Conservation (phyloP, 2,113 vertebrate species). For the Platichthys flesus region DNA sequence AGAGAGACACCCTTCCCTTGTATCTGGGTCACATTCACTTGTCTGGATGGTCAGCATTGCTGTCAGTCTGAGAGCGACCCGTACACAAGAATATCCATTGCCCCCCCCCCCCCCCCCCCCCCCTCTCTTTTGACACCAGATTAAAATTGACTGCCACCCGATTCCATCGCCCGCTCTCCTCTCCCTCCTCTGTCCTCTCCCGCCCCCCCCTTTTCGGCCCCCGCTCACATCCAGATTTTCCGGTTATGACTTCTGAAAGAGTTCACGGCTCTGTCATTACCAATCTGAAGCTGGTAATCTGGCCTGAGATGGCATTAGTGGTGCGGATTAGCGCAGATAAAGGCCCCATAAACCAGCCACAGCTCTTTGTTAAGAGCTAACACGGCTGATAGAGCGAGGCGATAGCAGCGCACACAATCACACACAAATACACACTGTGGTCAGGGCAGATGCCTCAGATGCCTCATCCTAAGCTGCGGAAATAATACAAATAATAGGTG, state of each 20-base stretch:
- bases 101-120: constrained; percentile 39
- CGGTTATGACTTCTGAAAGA: constrained; percentile 80
- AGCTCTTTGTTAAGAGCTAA: constrained; percentile 82
- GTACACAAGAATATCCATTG: constrained; percentile 45
- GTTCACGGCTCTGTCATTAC: constrained; percentile 81
- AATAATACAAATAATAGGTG: constrained; percentile 76
- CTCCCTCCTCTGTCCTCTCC: constrained; percentile 35
- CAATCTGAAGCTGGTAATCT: constrained; percentile 84
- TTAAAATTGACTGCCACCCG: constrained; percentile 73
- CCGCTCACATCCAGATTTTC: constrained; percentile 69
- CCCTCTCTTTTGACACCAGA: constrained; percentile 56
- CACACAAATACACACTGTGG: constrained; percentile 26
- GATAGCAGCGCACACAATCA: constrained; percentile 50
- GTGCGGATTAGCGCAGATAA: constrained; percentile 82
- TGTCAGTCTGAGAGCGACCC: constrained; percentile 57
- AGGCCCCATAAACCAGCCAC: constrained; percentile 78
- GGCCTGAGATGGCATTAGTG: constrained; percentile 83
- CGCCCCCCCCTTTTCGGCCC: constrained; percentile 15
- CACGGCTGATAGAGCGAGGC: constrained; percentile 69
- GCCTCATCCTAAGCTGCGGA: constrained; percentile 66
- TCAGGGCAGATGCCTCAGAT: constrained; percentile 63
- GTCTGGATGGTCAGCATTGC: constrained; percentile 58
- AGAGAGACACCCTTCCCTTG: not conserved
- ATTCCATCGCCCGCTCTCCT: constrained; percentile 51
- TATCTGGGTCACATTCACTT: constrained; percentile 73